phyloP scores from a whole-genome alignment of 2,888 invertebrate genomes.

The Aromia moschata region DNA sequence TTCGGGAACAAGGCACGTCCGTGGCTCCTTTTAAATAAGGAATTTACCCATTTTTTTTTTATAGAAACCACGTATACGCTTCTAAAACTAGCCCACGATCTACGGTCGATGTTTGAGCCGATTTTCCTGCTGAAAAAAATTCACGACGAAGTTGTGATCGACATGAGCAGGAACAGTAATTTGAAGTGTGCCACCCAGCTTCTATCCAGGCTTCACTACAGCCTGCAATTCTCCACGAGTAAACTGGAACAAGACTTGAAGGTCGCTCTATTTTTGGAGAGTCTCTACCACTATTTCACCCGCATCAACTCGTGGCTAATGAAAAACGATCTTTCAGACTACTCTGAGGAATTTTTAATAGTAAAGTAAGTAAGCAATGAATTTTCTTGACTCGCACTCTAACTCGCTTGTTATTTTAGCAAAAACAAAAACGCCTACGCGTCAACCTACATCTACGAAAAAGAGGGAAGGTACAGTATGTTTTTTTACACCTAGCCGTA shows the following conservation, averaged over 20 bases:
- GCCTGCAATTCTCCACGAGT: slow-evolving; percentile 48
- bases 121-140: slow-evolving; percentile 49
- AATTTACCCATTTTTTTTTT: slow-evolving; percentile 36
- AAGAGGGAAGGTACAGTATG: slow-evolving; percentile 3
- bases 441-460: not conserved
- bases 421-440: slow-evolving; percentile 24
- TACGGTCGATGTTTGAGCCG: slow-evolving; percentile 51
- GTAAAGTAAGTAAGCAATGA: slow-evolving; percentile 24
- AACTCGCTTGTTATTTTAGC: slow-evolving; percentile 19
- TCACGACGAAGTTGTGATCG: slow-evolving; percentile 48
- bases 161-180: slow-evolving; percentile 42
- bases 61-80: slow-evolving; percentile 56
- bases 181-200: slow-evolving; percentile 50
- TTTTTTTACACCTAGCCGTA: not conserved
- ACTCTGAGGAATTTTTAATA: slow-evolving; percentile 57
- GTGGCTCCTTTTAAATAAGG: not conserved
- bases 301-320: slow-evolving; percentile 57
- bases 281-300: slow-evolving; percentile 55
- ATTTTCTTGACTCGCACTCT: not conserved
- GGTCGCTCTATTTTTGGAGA: slow-evolving; percentile 56
- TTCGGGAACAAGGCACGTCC: slow-evolving; percentile 55
- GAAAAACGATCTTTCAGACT: slow-evolving; percentile 55
- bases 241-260: slow-evolving; percentile 57
- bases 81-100: slow-evolving; percentile 49
- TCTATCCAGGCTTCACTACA: slow-evolving; percentile 50